These are phyloP conservation scores for Dugesia japonica DNA, from an alignment of 2,888 invertebrate species.

Conservation along the genomic window DNA sequence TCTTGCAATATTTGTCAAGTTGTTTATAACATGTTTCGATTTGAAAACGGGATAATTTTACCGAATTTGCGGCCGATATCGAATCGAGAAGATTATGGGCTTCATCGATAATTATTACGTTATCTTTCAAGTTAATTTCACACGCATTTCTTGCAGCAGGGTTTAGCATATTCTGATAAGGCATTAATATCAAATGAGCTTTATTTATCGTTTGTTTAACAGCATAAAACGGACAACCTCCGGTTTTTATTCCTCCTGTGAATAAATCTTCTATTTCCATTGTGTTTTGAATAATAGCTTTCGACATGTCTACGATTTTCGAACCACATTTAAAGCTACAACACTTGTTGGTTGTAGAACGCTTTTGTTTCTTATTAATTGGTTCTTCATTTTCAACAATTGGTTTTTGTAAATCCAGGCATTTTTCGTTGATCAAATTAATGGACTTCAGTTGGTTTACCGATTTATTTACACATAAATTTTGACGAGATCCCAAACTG, in stretches of 20 bases:
- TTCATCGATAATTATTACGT: constrained; percentile 73
- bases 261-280: constrained; percentile 54
- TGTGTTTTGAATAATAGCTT: background rate
- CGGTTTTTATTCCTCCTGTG: constrained; percentile 48
- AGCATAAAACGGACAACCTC: constrained; percentile 84
- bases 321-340: constrained; percentile 36
- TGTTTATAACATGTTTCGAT: constrained; percentile 36
- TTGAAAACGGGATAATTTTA: constrained; percentile 58
- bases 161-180: constrained; percentile 62
- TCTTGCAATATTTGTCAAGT: background rate
- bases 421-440: constrained; percentile 66
- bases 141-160: constrained; percentile 60
- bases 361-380: background rate
- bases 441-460: constrained; percentile 61
- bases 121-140: constrained; percentile 57
- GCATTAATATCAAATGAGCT: constrained; percentile 59
- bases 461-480: constrained; percentile 69
- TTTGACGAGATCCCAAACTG: constrained; percentile 71
- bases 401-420: constrained; percentile 42
- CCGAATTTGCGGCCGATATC: constrained; percentile 67
- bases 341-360: background rate
- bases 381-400: background rate
- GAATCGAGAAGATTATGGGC: constrained; percentile 86
- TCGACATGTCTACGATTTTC: constrained; percentile 38
- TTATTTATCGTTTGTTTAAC: constrained; percentile 64